Evolutionary conservation across 1,140 invertebrate species (phyloP).

Genomic region (Drosophila sucinea): DNA sequence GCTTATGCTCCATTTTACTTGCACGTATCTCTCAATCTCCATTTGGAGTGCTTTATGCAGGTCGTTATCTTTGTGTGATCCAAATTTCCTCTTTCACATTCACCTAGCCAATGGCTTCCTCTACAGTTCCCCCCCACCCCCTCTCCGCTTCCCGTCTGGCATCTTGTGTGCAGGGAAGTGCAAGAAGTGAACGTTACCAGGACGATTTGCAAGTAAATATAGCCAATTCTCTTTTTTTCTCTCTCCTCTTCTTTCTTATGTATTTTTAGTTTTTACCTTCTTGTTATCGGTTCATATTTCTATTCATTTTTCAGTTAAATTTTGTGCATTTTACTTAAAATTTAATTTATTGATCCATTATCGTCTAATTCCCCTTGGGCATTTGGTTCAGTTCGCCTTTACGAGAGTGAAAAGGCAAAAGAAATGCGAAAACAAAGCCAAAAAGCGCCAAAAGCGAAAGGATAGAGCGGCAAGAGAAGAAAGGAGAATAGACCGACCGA

Average conservation of each 20-base stretch:
- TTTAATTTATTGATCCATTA: conserved; percentile 48
- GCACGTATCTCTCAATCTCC: conserved; percentile 53
- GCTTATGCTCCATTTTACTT: conserved; percentile 36
- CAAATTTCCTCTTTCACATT: not conserved
- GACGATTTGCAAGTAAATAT: not conserved
- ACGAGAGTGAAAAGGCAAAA: not conserved
- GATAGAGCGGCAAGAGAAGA: not conserved
- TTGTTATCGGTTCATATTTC: not conserved
- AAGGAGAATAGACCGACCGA: not conserved
- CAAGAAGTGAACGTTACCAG: not conserved
- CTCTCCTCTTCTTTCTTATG: not conserved
- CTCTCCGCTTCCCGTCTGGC: not conserved
- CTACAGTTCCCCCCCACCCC: not conserved
- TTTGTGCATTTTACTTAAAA: conserved; percentile 10
- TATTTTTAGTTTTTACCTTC: not conserved
- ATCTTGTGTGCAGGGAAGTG: not conserved
- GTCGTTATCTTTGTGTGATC: conserved; percentile 3
- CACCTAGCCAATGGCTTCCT: not conserved
- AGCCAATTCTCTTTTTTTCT: not conserved
- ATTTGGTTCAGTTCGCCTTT: not conserved
- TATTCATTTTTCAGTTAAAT: not conserved
- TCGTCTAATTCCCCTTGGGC: not conserved
- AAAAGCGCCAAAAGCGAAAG: conserved; percentile 10
- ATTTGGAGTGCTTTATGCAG: conserved; percentile 54
- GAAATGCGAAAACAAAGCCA: conserved; percentile 35